Evolutionary conservation across 2,888 invertebrate genomes (phyloP), one percentile per base, ranked within the genome.

Genomic region (Magallana nippona): DNA sequence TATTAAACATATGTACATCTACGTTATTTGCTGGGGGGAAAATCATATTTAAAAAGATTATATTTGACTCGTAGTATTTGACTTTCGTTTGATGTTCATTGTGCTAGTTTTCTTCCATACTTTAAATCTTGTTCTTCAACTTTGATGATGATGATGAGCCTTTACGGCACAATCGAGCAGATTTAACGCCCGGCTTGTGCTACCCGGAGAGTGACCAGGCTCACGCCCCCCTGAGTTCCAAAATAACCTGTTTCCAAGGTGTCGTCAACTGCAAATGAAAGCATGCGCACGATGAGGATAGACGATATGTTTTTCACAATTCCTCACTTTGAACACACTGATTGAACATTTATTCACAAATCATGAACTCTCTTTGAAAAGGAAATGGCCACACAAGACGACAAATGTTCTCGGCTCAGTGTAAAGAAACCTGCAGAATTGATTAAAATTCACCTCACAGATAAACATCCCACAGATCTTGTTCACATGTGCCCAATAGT

Each of bases 301-400:
- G 15, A 22, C 71, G 27, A 71, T 84, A 58, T 80, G 81, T 77
- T 17, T 81, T 78, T 84, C 78, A 81, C 84, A 84, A 78, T 84
- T 81, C 77, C 62, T 84, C 81, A 81, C 60, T 55, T 78, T 55
- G 44, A 56, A 44, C 81, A 44, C 81, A 84, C 71, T 80, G 80
- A 80, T 80, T 77, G 63, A 63, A 80, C 80, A 81, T 84, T 71
- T 84, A 84, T 84, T 81, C 32, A 56, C 81, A 84, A 84, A 84
- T 84, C 81, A 84, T 84, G 84, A 84, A 84, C 84, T 84, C 78
- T 62, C 60, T 78, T 84, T 81, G 77, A 77, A 78, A 81, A 78
- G 44, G 44, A 13, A 19, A 60, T 84, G 84, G 58, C 84, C 84
- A 84, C 84, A 84, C 84, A 84, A 81, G 81, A 78, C 60, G 84